These are phyloP conservation scores for Globia sparganii DNA, from an alignment of 2,888 invertebrate species.

Conservation along the genomic window DNA sequence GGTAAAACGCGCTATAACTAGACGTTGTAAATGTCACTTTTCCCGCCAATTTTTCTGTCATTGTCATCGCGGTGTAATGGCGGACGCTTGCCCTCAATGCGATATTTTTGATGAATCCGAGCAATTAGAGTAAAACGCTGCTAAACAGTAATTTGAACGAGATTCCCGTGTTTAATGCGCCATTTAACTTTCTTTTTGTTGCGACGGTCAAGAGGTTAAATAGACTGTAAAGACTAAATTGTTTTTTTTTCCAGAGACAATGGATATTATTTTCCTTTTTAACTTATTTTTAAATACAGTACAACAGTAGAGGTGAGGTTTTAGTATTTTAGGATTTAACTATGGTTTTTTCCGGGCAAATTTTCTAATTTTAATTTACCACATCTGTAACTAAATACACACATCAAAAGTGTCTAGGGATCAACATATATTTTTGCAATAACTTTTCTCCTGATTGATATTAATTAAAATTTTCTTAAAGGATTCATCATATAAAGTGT, in stretches of 20 bases:
- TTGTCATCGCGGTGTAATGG: conserved; percentile 81
- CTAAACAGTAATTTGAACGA: conserved; percentile 86
- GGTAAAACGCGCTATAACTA: conserved; percentile 44
- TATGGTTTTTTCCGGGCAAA: background rate
- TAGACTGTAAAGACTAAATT: conserved; percentile 83
- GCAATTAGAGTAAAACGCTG: conserved; percentile 88
- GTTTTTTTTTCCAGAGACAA: conserved; percentile 59
- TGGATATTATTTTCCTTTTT: conserved; percentile 50
- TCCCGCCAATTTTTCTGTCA: conserved; percentile 81
- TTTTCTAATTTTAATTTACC: background rate
- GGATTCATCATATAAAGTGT: no score
- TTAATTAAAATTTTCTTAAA: no score
- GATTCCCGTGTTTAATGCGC: conserved; percentile 86
- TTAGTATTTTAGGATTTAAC: conserved; percentile 29
- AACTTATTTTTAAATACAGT: conserved; percentile 49
- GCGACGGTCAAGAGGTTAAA: conserved; percentile 81
- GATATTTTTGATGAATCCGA: conserved; percentile 80
- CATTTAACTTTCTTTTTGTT: conserved; percentile 87
- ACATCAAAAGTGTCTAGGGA: no score
- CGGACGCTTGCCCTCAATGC: conserved; percentile 76
- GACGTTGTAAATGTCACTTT: conserved; percentile 72
- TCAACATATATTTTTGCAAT: no score
- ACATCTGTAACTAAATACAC: no score
- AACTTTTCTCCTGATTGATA: no score
- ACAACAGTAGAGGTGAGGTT: conserved; percentile 38